Base-by-base conservation (phyloP, 2,888 invertebrate species). In the Sarcophaga subvicina region DNA sequence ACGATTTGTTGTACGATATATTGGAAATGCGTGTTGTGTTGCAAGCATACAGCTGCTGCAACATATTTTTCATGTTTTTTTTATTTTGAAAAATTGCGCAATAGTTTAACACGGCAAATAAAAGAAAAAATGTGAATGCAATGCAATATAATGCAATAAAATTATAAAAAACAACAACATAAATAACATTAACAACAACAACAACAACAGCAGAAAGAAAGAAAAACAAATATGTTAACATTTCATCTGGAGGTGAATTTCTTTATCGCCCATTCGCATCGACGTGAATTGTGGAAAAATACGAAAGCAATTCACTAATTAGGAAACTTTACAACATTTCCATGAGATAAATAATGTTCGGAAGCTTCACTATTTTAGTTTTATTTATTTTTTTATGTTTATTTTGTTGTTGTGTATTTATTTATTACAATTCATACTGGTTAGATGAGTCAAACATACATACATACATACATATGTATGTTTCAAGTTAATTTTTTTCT, bases 31-130 rank as follows among this genome's bases (percentile, higher is more conserved):
- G 22, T 73, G 64, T 70, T 73, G 49, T 69, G 49, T 49, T 17
- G 54, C 59, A 62, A 77, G 22, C 22, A 1, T 54, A 20, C 25
- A 37, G 22, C 78, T 54, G 63, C 27, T 59, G 63, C 62, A 70
- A 47, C 54, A 72, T 4, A 54, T 22, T 54, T 54, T 54, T 37
- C n/a, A n/a, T n/a, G n/a, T n/a, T n/a, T 37, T 37, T 37, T 6
- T 37, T 37, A 37, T 37, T 37, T 37, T 37, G 37, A 54, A 17
- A 63, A 47, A 77, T 78, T 83, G 59, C 83, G 78, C 64, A 81
- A 81, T 79, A 72, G 47, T 60, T 27, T 59, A 72, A 72, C 27
- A 14, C 17, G 11, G 20, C 6, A 59, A 54, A 45, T 11, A 25
- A 12, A 72, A 66, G 66, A 27, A 83, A 45, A 75, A 47, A 79